Percentiles rank a stretch among this genome's conserved stretches.
These are phyloP conservation scores for Ips typographus DNA, from an alignment of 1,140 invertebrate genomes.

Conservation along the genomic window DNA sequence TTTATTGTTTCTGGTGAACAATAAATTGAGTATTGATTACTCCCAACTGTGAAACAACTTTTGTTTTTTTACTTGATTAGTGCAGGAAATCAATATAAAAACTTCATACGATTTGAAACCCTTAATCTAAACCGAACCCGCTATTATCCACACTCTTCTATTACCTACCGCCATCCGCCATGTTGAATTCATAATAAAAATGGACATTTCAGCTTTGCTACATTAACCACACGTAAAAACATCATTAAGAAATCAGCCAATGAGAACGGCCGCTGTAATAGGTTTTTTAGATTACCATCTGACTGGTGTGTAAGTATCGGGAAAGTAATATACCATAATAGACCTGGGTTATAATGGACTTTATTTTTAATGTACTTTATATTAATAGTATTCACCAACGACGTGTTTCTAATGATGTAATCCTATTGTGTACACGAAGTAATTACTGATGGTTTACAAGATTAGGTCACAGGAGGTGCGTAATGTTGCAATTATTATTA, in stretches of 20 bases:
- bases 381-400: constrained; percentile 20
- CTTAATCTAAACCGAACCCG: too few species aligned
- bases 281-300: constrained; percentile 47
- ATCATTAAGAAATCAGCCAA: constrained; percentile 51
- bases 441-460: constrained; percentile 6
- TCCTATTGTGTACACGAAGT: constrained; percentile 9
- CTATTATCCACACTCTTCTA: background rate
- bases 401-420: constrained; percentile 23
- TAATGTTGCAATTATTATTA: too few species aligned
- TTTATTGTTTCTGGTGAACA: background rate
- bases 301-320: constrained; percentile 28
- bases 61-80: too few species aligned
- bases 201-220: constrained; percentile 45
- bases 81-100: too few species aligned
- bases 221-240: constrained; percentile 50
- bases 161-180: constrained; percentile 44
- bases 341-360: background rate
- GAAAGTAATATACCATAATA: constrained; percentile 22
- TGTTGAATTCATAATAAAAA: constrained; percentile 52
- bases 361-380: constrained; percentile 14
- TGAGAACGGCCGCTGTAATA: constrained; percentile 48
- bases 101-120: too few species aligned
- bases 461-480: background rate
- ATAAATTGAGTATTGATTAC: too few species aligned
- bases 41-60: too few species aligned